Percentiles rank a stretch among this genome's conserved stretches.
phyloP scores from a whole-genome alignment of 2,113 vertebrate species.

The Channa argus region DNA sequence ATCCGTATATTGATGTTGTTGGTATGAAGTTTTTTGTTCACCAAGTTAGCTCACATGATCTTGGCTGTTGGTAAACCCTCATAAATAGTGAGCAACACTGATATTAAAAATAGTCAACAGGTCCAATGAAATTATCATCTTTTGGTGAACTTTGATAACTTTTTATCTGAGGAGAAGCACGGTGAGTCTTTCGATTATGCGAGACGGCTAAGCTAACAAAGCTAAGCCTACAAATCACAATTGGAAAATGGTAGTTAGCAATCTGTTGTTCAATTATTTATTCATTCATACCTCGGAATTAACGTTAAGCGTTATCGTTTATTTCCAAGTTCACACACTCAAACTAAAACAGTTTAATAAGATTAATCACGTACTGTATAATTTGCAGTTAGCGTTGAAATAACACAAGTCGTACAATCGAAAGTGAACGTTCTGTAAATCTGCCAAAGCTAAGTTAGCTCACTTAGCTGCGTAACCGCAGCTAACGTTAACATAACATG shows the following conservation, averaged over 20 bases:
- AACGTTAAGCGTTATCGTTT: too few relatives aligned
- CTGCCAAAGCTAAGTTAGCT: constrained; percentile 51
- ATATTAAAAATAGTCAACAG: constrained; percentile 36
- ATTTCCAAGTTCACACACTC: too few relatives aligned
- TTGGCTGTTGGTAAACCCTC: constrained; percentile 1
- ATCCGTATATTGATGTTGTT: background rate
- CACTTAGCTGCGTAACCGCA: constrained; percentile 31
- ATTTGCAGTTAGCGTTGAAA: background rate
- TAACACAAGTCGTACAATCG: background rate
- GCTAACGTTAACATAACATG: constrained; percentile 36
- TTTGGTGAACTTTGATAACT: background rate
- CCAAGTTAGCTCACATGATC: background rate
- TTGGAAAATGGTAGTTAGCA: constrained; percentile 45
- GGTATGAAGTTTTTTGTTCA: background rate
- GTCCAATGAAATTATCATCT: background rate
- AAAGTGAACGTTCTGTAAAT: constrained; percentile 4
- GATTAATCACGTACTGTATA: background rate
- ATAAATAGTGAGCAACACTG: background rate
- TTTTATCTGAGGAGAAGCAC: background rate
- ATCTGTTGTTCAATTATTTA: background rate
- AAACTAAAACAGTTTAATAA: too few relatives aligned
- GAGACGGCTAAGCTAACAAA: constrained; percentile 1
- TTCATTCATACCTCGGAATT: too few relatives aligned
- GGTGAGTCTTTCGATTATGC: background rate
- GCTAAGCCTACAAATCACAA: constrained; percentile 12